Evolutionary conservation across 2,888 invertebrate species (phyloP).

Genomic region (Aphodius sticticus): DNA sequence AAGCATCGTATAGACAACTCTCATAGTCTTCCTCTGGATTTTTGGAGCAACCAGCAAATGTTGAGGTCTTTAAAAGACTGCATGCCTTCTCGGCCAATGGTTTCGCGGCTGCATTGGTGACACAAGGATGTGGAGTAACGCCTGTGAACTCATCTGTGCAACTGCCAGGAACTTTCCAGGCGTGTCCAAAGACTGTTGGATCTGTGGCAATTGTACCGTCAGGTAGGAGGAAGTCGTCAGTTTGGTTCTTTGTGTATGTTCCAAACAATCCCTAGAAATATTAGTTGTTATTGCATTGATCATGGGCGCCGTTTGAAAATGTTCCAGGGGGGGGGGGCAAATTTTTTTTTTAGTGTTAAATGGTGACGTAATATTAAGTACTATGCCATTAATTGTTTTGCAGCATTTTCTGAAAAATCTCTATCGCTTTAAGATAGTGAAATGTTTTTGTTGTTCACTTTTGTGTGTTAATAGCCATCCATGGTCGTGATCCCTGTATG

Average conservation of each 20-base stretch:
- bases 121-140: slow-evolving; percentile 22
- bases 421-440: too few relatives aligned
- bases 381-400: too few relatives aligned
- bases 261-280: slow-evolving; percentile 29
- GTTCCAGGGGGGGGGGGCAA: too few relatives aligned
- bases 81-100: slow-evolving; percentile 22
- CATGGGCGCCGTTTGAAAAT: background rate
- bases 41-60: slow-evolving; percentile 56
- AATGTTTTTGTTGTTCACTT: too few relatives aligned
- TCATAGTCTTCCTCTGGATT: slow-evolving; percentile 77
- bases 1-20: slow-evolving; percentile 82
- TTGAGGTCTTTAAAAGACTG: slow-evolving; percentile 12
- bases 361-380: too few relatives aligned
- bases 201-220: slow-evolving; percentile 13
- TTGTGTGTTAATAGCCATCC: too few relatives aligned
- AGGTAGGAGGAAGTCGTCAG: slow-evolving; percentile 28
- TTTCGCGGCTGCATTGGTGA: background rate
- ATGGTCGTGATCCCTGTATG: too few relatives aligned
- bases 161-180: slow-evolving; percentile 26
- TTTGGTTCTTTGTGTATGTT: slow-evolving; percentile 19
- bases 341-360: too few relatives aligned
- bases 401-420: too few relatives aligned
- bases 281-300: background rate
- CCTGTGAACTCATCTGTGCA: slow-evolving; percentile 12
- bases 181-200: slow-evolving; percentile 23